Conservation (phyloP, 2,113 vertebrate species). For the Saccopteryx bilineata region DNA sequence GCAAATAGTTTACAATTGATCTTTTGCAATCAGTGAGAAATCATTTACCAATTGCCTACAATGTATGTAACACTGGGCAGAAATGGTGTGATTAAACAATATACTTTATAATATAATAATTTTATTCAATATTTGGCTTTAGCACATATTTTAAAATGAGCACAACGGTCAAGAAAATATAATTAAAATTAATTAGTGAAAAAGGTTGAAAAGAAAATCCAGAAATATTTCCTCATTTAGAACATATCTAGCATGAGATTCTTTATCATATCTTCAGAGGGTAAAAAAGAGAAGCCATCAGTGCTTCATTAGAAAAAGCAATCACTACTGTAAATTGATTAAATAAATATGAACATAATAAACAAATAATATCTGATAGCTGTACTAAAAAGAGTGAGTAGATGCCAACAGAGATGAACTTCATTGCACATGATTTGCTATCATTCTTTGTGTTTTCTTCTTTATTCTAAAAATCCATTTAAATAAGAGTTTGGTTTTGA, state of each 20-base stretch:
- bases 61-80: not conserved
- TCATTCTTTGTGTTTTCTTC: not conserved
- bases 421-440: not conserved
- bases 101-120: not conserved
- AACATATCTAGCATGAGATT: not conserved
- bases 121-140: not conserved
- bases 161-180: not conserved
- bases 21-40: not conserved
- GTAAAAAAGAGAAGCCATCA: not conserved
- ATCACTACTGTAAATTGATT: not conserved
- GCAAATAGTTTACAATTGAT: not conserved
- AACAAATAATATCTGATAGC: not conserved
- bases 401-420: rapidly evolving
- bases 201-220: not conserved
- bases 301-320: not conserved
- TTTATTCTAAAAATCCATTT: constrained; percentile 67
- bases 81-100: not conserved
- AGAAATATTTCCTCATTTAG: rapidly evolving
- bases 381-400: not conserved
- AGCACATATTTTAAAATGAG: not conserved
- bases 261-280: not conserved
- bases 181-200: not conserved
- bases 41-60: not conserved
- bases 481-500: constrained; percentile 72
- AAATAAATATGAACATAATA: not conserved